These are phyloP conservation scores for Accipiter virgatus DNA, from an alignment of 2,113 vertebrate species.

Conservation along the genomic window DNA sequence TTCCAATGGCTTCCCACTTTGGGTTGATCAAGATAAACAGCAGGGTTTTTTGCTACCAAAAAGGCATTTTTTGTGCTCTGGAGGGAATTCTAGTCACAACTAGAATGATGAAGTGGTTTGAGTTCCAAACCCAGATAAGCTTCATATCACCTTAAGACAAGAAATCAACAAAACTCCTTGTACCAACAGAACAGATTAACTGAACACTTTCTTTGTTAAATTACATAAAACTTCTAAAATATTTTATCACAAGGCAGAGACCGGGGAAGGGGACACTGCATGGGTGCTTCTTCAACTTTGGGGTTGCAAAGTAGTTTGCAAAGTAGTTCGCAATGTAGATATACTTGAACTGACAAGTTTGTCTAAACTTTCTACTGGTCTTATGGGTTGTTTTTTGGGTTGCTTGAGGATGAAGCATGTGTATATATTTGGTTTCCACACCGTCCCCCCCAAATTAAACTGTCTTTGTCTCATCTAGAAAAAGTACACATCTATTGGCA, in stretches of 20 bases:
- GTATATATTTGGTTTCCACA: rapidly evolving
- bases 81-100: neutral
- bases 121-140: neutral
- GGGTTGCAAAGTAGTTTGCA: neutral
- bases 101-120: neutral
- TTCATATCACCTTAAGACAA: neutral
- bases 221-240: neutral
- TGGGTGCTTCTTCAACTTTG: neutral
- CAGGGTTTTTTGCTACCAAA: neutral
- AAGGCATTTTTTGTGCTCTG: neutral
- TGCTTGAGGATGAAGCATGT: neutral
- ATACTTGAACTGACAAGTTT: neutral
- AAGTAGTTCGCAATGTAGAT: neutral
- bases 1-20: neutral
- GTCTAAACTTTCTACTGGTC: neutral
- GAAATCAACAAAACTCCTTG: neutral
- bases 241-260: neutral
- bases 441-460: neutral
- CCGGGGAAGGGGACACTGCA: neutral
- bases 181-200: neutral
- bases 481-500: neutral
- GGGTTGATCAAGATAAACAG: neutral
- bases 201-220: neutral
- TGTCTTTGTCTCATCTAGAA: neutral
- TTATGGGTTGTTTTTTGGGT: neutral